These are phyloP conservation scores for Crotalus helleri DNA, from an alignment of 2,113 vertebrate species.

Conservation along the genomic window DNA sequence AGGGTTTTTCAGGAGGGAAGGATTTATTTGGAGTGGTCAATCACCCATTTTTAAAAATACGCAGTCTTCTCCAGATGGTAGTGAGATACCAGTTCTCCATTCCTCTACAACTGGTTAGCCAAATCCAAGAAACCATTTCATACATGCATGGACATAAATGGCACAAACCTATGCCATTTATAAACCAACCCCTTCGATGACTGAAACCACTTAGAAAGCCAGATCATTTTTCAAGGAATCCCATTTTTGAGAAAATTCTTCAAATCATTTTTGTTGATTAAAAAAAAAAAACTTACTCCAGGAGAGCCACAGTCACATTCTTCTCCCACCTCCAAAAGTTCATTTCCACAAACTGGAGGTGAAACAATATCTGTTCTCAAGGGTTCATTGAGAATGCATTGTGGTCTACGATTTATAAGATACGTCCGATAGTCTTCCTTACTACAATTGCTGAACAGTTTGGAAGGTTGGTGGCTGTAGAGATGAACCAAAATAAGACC, in stretches of 20 bases:
- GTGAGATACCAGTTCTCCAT: not conserved
- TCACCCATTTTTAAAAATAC: not conserved
- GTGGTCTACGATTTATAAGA: slow-evolving; percentile 55
- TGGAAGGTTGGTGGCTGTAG: slow-evolving; percentile 47
- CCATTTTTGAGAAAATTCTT: not conserved
- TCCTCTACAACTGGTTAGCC: not conserved
- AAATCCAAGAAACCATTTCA: not conserved
- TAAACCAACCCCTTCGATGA: not conserved
- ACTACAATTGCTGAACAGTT: slow-evolving; percentile 75
- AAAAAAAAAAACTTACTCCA: slow-evolving; percentile 51
- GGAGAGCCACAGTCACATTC: slow-evolving; percentile 75
- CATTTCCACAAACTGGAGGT: slow-evolving; percentile 66
- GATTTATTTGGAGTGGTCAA: not conserved
- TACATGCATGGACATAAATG: not conserved
- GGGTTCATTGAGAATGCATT: slow-evolving; percentile 62
- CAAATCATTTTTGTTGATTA: not conserved
- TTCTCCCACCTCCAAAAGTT: slow-evolving; percentile 70
- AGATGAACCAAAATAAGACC: rapidly evolving
- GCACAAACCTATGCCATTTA: not conserved
- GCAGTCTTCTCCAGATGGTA: not conserved
- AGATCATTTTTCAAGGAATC: not conserved
- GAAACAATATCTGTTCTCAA: slow-evolving; percentile 54
- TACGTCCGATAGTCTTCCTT: slow-evolving; percentile 58
- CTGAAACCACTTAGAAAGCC: too few species aligned
- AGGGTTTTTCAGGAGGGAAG: not conserved